Evolutionary conservation across 2,113 vertebrate genomes (phyloP).

Genomic region (Copsychus sechellarum): DNA sequence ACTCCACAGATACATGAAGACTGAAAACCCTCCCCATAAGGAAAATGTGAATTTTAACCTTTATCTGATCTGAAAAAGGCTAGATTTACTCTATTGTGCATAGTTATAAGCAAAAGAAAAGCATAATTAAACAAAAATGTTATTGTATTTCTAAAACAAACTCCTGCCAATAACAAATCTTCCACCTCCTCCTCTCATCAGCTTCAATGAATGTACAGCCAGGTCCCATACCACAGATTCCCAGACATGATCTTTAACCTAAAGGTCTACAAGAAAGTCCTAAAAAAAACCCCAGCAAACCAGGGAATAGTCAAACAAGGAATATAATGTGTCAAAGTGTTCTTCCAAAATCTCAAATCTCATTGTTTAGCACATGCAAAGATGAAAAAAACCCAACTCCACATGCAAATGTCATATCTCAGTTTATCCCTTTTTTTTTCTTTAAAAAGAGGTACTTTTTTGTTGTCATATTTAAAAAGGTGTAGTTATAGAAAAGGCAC

Average conservation of each 20-base stretch:
- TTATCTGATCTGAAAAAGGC: constrained; percentile 4
- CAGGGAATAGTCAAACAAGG: background rate
- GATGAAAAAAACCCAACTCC: background rate
- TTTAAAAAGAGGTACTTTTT: background rate
- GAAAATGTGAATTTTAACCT: constrained; percentile 41
- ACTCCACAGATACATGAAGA: background rate
- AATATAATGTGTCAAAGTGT: background rate
- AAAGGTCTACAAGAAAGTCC: background rate
- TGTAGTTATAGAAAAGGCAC: background rate
- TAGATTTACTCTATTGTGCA: background rate
- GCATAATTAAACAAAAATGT: background rate
- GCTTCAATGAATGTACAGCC: background rate
- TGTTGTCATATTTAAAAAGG: background rate
- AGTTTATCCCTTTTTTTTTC: background rate
- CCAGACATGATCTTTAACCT: background rate
- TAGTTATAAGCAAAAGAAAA: background rate
- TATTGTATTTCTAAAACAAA: background rate
- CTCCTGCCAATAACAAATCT: background rate
- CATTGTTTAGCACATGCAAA: background rate
- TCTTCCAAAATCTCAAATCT: background rate
- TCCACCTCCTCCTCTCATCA: background rate
- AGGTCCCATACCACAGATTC: background rate
- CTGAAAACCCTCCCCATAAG: background rate
- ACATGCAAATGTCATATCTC: background rate
- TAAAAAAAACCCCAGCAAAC: background rate